Base-by-base conservation (phyloP, 2,797 vertebrate genomes). In the Telmatherina bonti region DNA sequence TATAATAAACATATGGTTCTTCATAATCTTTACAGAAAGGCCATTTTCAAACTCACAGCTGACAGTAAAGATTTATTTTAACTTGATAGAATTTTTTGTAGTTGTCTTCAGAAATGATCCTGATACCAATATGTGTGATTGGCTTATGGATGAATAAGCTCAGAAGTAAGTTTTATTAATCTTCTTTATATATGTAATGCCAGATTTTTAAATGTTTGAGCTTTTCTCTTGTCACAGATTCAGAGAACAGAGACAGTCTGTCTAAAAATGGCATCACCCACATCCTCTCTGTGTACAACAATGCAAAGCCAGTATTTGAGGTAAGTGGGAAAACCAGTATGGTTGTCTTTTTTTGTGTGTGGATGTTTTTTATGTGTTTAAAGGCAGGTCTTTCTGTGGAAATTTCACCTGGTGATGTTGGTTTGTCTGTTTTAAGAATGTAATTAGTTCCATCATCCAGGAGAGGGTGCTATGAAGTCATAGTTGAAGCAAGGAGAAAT, bases 271-370 rank as follows among this genome's bases (percentile, higher is more conserved):
- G 95, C 11, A 94, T 97, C 87, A 97, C 96, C 0, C 96, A 96
- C 88, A 96, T 97, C 87, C 83, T 97, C 49, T 97, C 96, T 0
- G 84, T 97, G 55, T 95, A 96, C 88, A 95, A 93, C 89, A 91
- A 93, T 1, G 95, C 96, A 53, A 93, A 93, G 43, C 95, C 96
- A 0, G 87, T 96, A 60, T 89, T 96, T 81, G 91, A 95, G 94
- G 96, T 96, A 69, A 75, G 93, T 88, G 55, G 57, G 63, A 64
- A 51, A 58, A 70, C 49, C 59, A 64, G 27, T 9, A 62, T 47
- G 43, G 20, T 15, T 64, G 45, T 22, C n/a, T n/a, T n/a, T n/a
- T n/a, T n/a, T n/a, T 56, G 18, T 73, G 62, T 67, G 27, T 43
- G 18, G 11, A 20, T 69, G 33, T 49, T 68, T 55, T 4, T 7